phyloP scores from a whole-genome alignment of 1,140 invertebrate species.

The Brachionus angularis region DNA sequence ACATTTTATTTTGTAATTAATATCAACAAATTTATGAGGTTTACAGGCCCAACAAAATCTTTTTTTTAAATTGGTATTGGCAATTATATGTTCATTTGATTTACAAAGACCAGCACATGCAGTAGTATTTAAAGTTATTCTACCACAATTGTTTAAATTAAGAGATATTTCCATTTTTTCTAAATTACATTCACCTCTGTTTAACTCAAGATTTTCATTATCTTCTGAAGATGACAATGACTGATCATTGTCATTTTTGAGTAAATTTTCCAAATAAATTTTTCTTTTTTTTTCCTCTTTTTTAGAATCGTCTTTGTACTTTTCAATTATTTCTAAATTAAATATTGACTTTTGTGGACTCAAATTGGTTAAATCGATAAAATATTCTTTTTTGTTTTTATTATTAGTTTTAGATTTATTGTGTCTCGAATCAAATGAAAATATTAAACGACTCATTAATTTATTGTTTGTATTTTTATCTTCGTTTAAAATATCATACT shows the following conservation, averaged over 20 bases:
- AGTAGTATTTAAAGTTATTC: constrained; percentile 34
- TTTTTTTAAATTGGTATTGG: constrained; percentile 24
- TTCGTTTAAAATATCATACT: too few relatives aligned
- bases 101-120: constrained; percentile 23
- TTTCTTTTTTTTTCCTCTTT: not conserved
- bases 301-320: not conserved
- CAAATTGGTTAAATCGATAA: too few relatives aligned
- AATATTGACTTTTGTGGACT: too few relatives aligned
- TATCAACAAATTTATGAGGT: constrained; percentile 26
- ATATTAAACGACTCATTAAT: too few relatives aligned
- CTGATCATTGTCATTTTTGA: constrained; percentile 4
- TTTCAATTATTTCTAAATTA: too few relatives aligned
- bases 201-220: not conserved
- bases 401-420: too few relatives aligned
- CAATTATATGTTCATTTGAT: constrained; percentile 19
- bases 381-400: too few relatives aligned
- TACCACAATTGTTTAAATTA: constrained; percentile 24
- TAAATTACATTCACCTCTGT: constrained; percentile 8
- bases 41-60: constrained; percentile 38
- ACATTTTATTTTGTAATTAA: constrained; percentile 23
- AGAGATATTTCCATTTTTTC: constrained; percentile 5
- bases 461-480: too few relatives aligned
- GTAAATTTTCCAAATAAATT: constrained; percentile 37
- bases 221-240: not conserved
- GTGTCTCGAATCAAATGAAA: too few relatives aligned